Base-by-base conservation (phyloP, 2,113 vertebrate species). In the Vicugna pacos region DNA sequence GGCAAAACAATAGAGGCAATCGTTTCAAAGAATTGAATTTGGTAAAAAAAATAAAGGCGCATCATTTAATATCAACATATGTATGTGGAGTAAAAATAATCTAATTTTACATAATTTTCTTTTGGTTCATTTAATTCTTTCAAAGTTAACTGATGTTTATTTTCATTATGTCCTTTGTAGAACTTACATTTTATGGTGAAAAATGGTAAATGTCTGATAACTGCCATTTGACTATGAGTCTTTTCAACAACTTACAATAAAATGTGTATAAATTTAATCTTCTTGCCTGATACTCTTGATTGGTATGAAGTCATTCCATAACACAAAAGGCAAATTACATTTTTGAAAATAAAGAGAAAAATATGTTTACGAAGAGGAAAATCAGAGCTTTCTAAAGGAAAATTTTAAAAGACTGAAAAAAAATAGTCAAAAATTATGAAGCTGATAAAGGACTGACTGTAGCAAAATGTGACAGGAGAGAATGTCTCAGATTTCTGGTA, bases 91-190 rank as follows among this genome's bases (percentile, higher is more conserved):
- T 58, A 67, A 90, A 70, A 85, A 38, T 42, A 38, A 28, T 69
- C 8, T 9, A 60, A 32, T 30, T 70, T 83, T 42, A 46, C 50
- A 60, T 69, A 22, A 54, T 76, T 90, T 50, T 26, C 32, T 82
- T 67, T 72, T 46, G 20, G 1, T 73, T 58, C 32, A 64, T 58
- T 64, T 92, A 84, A 83, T 79, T 95, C n/a, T 83, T 93, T 91
- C 88, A 9, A 83, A 72, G 8, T 48, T 60, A 70, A n/a, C 52
- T 0, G 16, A 8, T 15, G 8, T 82, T 65, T 24, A 80, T 56
- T 79, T 83, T 76, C 13, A 89, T 50, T 81, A 24, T 84, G 17
- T 91, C 7, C 16, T 93, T 87, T 46, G 20, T 56, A 88, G 10
- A 60, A 30, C 6, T 82, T 56, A 76, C 14, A 84, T 72, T 96